phyloP scores from a whole-genome alignment of 2,888 invertebrate genomes.

The Rhingia campestris region DNA sequence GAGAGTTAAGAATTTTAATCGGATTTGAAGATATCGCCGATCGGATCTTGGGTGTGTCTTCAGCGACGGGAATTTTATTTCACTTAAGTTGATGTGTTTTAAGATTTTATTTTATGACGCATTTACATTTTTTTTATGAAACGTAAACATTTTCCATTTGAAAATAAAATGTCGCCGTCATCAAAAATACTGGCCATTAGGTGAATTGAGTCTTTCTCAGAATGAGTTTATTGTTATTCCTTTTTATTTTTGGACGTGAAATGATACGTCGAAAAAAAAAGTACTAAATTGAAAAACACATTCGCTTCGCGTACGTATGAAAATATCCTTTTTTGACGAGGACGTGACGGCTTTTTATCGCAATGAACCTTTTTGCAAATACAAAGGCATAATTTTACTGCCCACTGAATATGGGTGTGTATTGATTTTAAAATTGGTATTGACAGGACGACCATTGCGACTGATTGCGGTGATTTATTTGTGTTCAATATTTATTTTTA shows the following conservation, averaged over 20 bases:
- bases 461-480: slow-evolving; percentile 25
- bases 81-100: slow-evolving; percentile 12
- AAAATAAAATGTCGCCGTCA: not conserved
- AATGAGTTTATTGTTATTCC: not conserved
- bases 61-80: slow-evolving; percentile 4
- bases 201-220: slow-evolving; percentile 2
- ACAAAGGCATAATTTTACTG: slow-evolving; percentile 6
- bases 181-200: slow-evolving; percentile 11
- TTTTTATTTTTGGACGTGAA: not conserved
- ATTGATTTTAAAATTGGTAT: slow-evolving; percentile 15
- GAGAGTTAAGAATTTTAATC: slow-evolving; percentile 36
- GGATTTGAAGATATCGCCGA: not conserved
- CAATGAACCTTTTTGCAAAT: slow-evolving; percentile 38
- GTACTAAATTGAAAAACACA: slow-evolving; percentile 12
- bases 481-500: not conserved
- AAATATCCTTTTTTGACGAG: slow-evolving; percentile 39
- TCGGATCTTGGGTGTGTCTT: not conserved
- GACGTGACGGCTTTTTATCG: slow-evolving; percentile 46
- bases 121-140: slow-evolving; percentile 1
- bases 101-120: slow-evolving; percentile 2
- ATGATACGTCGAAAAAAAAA: not conserved
- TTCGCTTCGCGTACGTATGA: slow-evolving; percentile 21
- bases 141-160: slow-evolving; percentile 22
- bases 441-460: not conserved
- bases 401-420: slow-evolving; percentile 10